These are phyloP conservation scores for Seladonia tumulorum DNA, from an alignment of 2,888 invertebrate genomes.

Conservation along the genomic window DNA sequence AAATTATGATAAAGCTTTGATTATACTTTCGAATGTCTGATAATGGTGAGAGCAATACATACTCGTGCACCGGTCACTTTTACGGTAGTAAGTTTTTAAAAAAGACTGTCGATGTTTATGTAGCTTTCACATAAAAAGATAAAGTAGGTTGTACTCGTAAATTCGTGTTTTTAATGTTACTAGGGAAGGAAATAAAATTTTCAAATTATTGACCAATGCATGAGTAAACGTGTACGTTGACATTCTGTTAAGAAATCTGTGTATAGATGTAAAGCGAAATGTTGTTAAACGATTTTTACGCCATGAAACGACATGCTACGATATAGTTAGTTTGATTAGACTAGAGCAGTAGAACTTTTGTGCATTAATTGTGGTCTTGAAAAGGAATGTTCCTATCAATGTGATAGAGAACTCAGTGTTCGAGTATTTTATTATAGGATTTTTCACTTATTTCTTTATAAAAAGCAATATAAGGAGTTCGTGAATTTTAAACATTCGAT, in stretches of 20 bases:
- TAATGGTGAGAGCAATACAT: background rate
- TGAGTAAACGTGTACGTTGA: slow-evolving; percentile 9
- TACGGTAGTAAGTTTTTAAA: background rate
- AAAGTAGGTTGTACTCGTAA: background rate
- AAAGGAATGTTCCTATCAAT: slow-evolving; percentile 49
- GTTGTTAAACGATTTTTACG: slow-evolving; percentile 40
- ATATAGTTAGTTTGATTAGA: slow-evolving; percentile 54
- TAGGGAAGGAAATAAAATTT: background rate
- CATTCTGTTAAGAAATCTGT: slow-evolving; percentile 24
- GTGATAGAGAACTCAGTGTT: slow-evolving; percentile 51
- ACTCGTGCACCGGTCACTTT: slow-evolving; percentile 21
- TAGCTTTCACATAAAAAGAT: slow-evolving; percentile 11
- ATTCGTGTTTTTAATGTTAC: background rate
- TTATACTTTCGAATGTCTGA: slow-evolving; percentile 22
- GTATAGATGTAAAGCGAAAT: slow-evolving; percentile 36
- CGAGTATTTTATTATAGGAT: slow-evolving; percentile 21
- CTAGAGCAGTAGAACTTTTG: slow-evolving; percentile 45
- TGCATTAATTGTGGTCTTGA: slow-evolving; percentile 42
- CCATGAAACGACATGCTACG: slow-evolving; percentile 39
- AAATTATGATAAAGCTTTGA: background rate
- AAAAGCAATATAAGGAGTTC: background rate
- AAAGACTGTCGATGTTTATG: slow-evolving; percentile 1
- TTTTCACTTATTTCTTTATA: slow-evolving; percentile 23
- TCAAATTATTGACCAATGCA: slow-evolving; percentile 30
- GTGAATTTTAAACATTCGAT: background rate